Evolutionary conservation across 2,888 invertebrate genomes (phyloP).

Genomic region (Hemaris fuciformis): DNA sequence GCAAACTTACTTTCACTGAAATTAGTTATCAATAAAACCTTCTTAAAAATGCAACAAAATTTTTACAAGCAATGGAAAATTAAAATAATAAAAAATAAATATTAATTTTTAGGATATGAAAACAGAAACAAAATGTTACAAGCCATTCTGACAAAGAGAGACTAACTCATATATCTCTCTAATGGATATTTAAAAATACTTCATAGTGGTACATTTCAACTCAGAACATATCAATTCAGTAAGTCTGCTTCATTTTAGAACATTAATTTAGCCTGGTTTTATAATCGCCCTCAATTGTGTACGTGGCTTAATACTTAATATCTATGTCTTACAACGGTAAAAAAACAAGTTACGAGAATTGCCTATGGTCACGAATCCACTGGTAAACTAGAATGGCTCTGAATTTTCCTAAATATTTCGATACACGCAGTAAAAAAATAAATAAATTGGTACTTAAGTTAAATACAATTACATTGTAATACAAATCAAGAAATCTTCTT

Average conservation of each 20-base stretch:
- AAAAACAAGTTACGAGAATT: conserved; percentile 69
- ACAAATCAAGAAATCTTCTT: conserved; percentile 38
- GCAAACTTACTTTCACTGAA: not conserved
- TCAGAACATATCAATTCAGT: no score
- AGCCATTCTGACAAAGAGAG: no score
- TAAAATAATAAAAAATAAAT: no score
- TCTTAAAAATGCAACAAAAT: no score
- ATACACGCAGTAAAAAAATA: conserved; percentile 52
- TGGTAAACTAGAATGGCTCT: conserved; percentile 55
- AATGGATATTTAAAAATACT: no score
- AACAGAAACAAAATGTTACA: no score
- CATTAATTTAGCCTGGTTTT: not conserved
- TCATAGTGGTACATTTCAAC: no score
- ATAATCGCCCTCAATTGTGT: conserved; percentile 43
- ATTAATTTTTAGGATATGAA: no score
- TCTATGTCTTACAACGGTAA: conserved; percentile 77
- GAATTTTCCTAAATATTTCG: conserved; percentile 65
- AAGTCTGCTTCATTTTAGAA: not conserved
- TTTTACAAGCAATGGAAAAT: no score
- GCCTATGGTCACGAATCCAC: conserved; percentile 64
- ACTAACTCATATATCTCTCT: no score
- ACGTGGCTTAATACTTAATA: conserved; percentile 72
- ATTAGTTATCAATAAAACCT: no score
- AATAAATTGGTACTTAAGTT: conserved; percentile 59
- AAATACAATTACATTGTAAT: conserved; percentile 43